Evolutionary conservation across 2,113 vertebrate species (phyloP).

Genomic region (Malurus elegans): DNA sequence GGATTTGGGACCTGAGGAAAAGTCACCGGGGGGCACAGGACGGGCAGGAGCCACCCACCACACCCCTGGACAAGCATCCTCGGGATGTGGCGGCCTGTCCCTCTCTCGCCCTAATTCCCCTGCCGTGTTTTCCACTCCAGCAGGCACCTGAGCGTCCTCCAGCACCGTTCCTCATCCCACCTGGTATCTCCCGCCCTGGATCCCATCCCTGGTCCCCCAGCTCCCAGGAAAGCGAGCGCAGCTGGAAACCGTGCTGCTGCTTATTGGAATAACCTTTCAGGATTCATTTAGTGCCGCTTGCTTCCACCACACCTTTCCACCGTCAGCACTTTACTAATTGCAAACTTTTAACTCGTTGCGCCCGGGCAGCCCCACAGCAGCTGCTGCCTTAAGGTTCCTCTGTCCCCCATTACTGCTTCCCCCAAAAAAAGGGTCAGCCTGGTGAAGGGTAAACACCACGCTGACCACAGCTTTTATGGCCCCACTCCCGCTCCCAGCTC

Average conservation of each 20-base stretch:
- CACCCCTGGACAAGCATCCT: neutral
- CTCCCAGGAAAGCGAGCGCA: neutral
- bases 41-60: neutral
- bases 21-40: neutral
- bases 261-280: slow-evolving; percentile 59
- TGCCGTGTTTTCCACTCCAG: neutral
- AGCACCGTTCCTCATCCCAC: neutral
- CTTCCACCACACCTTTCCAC: slow-evolving; percentile 2
- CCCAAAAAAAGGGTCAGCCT: neutral
- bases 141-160: neutral
- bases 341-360: neutral
- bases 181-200: neutral
- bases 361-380: neutral
- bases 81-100: rapidly evolving
- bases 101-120: neutral
- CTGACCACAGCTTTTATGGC: rapidly evolving
- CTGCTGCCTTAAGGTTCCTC: neutral
- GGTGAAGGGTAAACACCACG: neutral
- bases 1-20: neutral
- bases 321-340: slow-evolving; percentile 33
- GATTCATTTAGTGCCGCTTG: slow-evolving; percentile 32
- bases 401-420: neutral
- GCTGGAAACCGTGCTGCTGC: neutral
- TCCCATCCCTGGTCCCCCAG: neutral
- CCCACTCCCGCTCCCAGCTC: neutral